Base-by-base conservation (phyloP, 2,888 invertebrate genomes). In the Idaea biselata region DNA sequence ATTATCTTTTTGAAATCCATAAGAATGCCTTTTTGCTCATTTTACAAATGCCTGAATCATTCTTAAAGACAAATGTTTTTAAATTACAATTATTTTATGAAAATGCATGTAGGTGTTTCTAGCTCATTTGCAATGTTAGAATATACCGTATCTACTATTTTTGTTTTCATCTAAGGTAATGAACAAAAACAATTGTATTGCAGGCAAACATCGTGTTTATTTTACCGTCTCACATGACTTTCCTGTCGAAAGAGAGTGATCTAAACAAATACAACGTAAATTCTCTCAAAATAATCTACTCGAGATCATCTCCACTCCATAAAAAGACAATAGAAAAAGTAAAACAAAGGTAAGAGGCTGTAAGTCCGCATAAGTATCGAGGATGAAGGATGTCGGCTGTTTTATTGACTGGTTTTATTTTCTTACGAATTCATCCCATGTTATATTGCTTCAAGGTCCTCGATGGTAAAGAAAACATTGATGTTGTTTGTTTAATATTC, bases 221-320 rank as follows among this genome's bases (percentile, higher is more conserved):
- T 18, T 72, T 84, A 16, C 89, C 89, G 1, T 81, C 82, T 25
- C 63, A 76, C 44, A 73, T 88, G 17, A 76, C 71, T 33, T 77
- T 76, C 60, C 63, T 87, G 57, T 78, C 81, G n/a, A 87, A 88
- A 64, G 72, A 75, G 17, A 70, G 73, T 56, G 75, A 79, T 60
- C 61, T 77, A 33, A 69, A 78, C 55, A 72, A 79, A 62, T 81
- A 70, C 62, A 80, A 84, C 70, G 68, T 85, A 60, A 78, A 83
- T 68, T 82, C 85, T 44, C 75, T 89, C n/a, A 81, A 79, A 79
- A 76, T 82, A 62, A 77, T 88, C 58, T 88, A 88, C 69, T 86
- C 83, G 17, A 80, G 86, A 57, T 81, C 86, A 63, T 80, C 83
- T 57, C 86, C 85, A 63, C 79, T 89, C 64, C 88, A 88, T 67